These are phyloP conservation scores for Tetragnatha versicolor DNA, from an alignment of 1,140 invertebrate species.

Conservation along the genomic window DNA sequence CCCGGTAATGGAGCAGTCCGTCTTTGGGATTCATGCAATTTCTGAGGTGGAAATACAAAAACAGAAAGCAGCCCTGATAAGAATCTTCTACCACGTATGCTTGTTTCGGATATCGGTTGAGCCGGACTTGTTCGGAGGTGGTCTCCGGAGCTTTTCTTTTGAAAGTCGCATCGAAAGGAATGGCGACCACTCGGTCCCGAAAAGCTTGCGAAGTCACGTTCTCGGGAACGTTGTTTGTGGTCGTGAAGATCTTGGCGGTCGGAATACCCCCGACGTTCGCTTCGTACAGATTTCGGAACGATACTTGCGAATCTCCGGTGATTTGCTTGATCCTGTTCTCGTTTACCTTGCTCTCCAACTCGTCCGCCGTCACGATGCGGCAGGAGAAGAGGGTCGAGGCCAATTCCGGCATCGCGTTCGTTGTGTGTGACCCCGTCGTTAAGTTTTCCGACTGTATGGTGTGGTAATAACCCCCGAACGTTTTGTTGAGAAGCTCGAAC, in stretches of 20 bases:
- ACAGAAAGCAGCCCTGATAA: conserved; percentile 5
- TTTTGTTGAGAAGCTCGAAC: not conserved
- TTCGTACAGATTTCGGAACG: conserved; percentile 23
- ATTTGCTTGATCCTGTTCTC: conserved; percentile 26
- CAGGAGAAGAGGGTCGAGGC: conserved; percentile 6
- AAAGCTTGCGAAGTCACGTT: not conserved
- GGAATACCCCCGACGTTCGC: not conserved
- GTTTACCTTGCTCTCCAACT: conserved; percentile 13
- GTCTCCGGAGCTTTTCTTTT: not conserved
- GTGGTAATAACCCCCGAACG: conserved; percentile 12
- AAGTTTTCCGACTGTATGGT: conserved; percentile 15
- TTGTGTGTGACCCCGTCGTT: not conserved
- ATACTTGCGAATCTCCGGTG: conserved; percentile 6
- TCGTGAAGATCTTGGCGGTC: conserved; percentile 14
- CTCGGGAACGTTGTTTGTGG: conserved; percentile 16
- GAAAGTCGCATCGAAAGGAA: conserved; percentile 13
- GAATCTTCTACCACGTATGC: conserved; percentile 5
- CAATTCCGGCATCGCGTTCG: not conserved
- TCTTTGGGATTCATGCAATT: not conserved
- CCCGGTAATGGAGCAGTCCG: conserved; percentile 5
- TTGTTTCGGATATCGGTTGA: not conserved
- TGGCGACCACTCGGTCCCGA: conserved; percentile 17
- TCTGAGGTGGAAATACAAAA: not conserved
- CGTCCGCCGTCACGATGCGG: conserved; percentile 12
- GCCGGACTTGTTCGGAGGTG: not conserved